These are phyloP conservation scores for Myotis yumanensis DNA, from an alignment of 2,113 vertebrate species.

Conservation along the genomic window DNA sequence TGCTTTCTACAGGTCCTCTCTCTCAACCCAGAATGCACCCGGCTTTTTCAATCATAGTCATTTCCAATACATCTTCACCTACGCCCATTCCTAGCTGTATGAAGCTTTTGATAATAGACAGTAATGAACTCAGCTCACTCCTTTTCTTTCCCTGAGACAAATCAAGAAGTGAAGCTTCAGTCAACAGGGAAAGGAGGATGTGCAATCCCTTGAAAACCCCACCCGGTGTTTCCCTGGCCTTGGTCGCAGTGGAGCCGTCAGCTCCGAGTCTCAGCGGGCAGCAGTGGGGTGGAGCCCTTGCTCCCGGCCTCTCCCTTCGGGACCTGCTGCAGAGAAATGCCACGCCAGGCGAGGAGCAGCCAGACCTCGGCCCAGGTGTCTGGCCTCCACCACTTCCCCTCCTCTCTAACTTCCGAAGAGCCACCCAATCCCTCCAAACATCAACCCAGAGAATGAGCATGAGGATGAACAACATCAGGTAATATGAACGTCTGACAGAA, in stretches of 20 bases:
- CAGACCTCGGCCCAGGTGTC: too few relatives aligned
- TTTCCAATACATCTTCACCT: not conserved
- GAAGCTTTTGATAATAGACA: not conserved
- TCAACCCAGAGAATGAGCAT: not conserved
- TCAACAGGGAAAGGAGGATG: conserved; percentile 5
- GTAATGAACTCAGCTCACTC: not conserved
- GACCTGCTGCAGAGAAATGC: not conserved
- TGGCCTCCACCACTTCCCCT: not conserved
- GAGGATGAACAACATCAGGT: not conserved
- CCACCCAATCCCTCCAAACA: not conserved
- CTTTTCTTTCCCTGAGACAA: conserved; percentile 13
- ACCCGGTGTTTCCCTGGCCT: not conserved
- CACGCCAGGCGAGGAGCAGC: not conserved
- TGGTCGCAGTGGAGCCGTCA: not conserved
- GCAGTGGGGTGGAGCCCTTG: not conserved
- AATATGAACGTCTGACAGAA: not conserved
- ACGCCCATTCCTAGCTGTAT: not conserved
- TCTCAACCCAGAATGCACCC: not conserved
- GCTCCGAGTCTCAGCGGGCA: not conserved
- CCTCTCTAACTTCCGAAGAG: not conserved
- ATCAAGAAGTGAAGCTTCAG: not conserved
- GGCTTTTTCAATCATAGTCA: not conserved
- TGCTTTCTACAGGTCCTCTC: not conserved
- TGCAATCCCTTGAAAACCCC: not conserved
- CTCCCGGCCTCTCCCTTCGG: fast-evolving